Evolutionary conservation across 2,888 invertebrate species (phyloP).

Genomic region (Mimumesa dahlbomi): DNA sequence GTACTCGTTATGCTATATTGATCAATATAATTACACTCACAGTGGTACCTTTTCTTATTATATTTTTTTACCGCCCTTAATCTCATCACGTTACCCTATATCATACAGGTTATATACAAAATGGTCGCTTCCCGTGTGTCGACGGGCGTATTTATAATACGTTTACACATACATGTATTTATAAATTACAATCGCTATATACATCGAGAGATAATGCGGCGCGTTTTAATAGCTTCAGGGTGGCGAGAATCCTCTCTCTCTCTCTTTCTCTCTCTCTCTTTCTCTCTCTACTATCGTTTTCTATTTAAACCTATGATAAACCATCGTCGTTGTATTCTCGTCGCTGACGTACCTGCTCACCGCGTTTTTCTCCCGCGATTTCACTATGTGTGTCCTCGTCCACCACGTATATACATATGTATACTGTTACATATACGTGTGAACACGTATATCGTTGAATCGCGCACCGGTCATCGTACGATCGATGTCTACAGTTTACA

Average conservation of each 20-base stretch:
- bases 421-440: too few species aligned
- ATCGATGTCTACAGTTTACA: too few species aligned
- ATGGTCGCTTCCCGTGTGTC: slow-evolving; percentile 51
- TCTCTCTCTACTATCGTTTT: slow-evolving; percentile 42
- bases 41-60: slow-evolving; percentile 65
- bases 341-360: slow-evolving; percentile 42
- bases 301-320: slow-evolving; percentile 61
- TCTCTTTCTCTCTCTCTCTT: too few species aligned
- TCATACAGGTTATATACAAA: slow-evolving; percentile 74
- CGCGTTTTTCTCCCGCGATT: slow-evolving; percentile 19
- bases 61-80: too few species aligned
- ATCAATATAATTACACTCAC: slow-evolving; percentile 78
- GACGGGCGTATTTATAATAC: slow-evolving; percentile 66
- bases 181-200: slow-evolving; percentile 76
- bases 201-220: slow-evolving; percentile 70
- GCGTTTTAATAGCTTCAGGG: slow-evolving; percentile 56
- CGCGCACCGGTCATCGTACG: slow-evolving; percentile 26
- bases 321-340: slow-evolving; percentile 49
- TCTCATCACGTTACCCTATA: slow-evolving; percentile 59
- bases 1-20: slow-evolving; percentile 72
- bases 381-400: too few species aligned
- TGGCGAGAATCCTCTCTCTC: slow-evolving; percentile 49
- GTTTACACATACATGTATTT: slow-evolving; percentile 71
- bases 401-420: neutral
- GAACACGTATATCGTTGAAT: slow-evolving; percentile 14